Evolutionary conservation across 2,888 invertebrate species (phyloP).

Genomic region (Prosopocoilus inquinatus): DNA sequence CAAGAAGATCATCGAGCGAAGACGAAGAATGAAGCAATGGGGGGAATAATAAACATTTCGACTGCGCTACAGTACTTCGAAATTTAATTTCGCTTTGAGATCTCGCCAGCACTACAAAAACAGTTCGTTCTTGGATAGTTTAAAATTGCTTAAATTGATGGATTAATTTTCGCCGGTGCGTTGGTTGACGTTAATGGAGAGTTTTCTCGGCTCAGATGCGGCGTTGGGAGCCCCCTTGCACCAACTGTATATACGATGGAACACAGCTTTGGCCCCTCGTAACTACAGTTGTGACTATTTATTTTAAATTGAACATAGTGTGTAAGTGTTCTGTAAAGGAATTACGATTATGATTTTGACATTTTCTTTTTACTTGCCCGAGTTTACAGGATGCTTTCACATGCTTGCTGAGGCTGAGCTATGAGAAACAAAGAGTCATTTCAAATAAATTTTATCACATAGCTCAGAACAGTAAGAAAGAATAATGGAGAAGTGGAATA

Average conservation of each 20-base stretch:
- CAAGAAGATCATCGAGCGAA: slow-evolving; percentile 51
- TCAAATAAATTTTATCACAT: too few species aligned
- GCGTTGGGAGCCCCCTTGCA: slow-evolving; percentile 36
- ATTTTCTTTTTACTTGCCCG: too few species aligned
- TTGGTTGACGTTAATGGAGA: slow-evolving; percentile 10
- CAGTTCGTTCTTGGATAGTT: neutral
- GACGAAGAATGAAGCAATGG: slow-evolving; percentile 46
- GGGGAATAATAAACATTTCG: slow-evolving; percentile 29
- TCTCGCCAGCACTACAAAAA: neutral
- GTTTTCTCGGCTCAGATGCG: slow-evolving; percentile 29
- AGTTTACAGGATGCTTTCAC: too few species aligned
- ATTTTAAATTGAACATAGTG: neutral
- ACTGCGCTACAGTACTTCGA: slow-evolving; percentile 51
- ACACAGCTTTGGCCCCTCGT: slow-evolving; percentile 33
- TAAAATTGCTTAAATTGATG: neutral
- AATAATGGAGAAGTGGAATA: too few species aligned
- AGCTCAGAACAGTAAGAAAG: too few species aligned
- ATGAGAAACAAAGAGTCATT: too few species aligned
- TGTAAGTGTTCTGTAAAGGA: too few species aligned
- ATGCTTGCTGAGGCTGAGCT: too few species aligned
- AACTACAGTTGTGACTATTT: slow-evolving; percentile 35
- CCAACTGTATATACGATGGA: slow-evolving; percentile 47
- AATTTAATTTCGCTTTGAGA: slow-evolving; percentile 32
- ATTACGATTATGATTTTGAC: too few species aligned
- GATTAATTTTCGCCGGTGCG: slow-evolving; percentile 5